Conservation (phyloP, 2,888 invertebrate species). For the Octonoba sinensis region DNA sequence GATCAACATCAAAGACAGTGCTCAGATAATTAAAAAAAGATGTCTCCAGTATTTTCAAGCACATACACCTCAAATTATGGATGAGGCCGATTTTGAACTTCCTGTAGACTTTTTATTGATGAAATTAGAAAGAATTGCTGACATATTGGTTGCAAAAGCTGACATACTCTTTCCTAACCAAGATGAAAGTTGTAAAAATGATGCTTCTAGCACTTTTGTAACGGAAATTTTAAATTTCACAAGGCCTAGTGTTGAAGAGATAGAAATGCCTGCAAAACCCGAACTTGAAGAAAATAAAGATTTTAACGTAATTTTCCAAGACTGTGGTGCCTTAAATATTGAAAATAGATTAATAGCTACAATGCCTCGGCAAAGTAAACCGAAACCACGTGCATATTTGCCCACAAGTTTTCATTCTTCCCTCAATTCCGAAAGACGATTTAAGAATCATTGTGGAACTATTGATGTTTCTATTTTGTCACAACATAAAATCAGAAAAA, state of each 20-base stretch:
- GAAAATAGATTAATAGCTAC: constrained; percentile 29
- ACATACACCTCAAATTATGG: constrained; percentile 9
- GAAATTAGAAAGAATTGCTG: constrained; percentile 39
- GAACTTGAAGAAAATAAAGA: background rate
- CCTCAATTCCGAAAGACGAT: constrained; percentile 35
- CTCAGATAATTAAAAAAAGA: constrained; percentile 13
- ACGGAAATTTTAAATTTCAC: no score
- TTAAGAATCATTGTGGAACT: background rate
- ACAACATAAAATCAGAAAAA: constrained; percentile 41
- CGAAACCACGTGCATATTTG: background rate
- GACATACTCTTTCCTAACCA: constrained; percentile 24
- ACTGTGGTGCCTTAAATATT: no score
- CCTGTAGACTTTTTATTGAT: constrained; percentile 45
- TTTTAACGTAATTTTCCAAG: no score
- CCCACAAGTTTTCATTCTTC: constrained; percentile 47
- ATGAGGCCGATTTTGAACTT: constrained; percentile 18
- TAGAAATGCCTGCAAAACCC: no score
- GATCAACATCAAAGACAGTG: constrained; percentile 14
- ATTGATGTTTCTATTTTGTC: constrained; percentile 16
- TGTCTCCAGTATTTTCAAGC: constrained; percentile 8
- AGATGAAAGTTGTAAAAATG: constrained; percentile 1
- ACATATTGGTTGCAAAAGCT: constrained; percentile 24
- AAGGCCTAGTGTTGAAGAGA: no score
- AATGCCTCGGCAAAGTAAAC: constrained; percentile 24
- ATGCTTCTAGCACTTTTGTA: no score